Percentiles rank a stretch among this genome's conserved stretches.
These are phyloP conservation scores for Thripadectes ignobilis DNA, from an alignment of 2,797 vertebrate genomes.

Conservation along the genomic window DNA sequence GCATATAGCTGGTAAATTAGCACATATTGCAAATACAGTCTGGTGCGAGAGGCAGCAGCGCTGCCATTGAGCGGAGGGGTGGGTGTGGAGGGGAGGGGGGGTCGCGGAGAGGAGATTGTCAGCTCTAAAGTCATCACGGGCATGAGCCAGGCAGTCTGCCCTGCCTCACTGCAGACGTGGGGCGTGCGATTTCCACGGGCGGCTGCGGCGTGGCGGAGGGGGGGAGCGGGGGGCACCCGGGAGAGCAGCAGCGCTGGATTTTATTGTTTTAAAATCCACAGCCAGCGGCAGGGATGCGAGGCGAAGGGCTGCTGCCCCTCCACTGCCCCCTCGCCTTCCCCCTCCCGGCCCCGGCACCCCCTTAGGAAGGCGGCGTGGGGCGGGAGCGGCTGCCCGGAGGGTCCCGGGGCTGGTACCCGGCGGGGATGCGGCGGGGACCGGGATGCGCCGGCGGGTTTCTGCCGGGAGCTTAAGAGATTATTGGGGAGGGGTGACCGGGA, in stretches of 20 bases:
- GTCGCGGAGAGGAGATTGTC: slow-evolving; percentile 35
- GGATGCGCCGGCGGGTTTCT: background rate
- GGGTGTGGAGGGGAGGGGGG: background rate
- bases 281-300: background rate
- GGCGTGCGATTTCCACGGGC: slow-evolving; percentile 59
- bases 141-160: slow-evolving; percentile 28
- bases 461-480: slow-evolving; percentile 47
- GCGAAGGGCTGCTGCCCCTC: background rate
- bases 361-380: background rate
- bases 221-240: background rate
- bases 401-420: background rate
- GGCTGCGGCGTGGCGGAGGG: slow-evolving; percentile 14
- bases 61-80: slow-evolving; percentile 35
- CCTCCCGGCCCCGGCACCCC: background rate
- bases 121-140: slow-evolving; percentile 49
- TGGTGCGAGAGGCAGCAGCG: background rate
- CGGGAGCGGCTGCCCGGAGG: slow-evolving; percentile 32
- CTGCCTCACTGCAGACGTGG: slow-evolving; percentile 49
- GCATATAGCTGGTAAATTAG: slow-evolving; percentile 68
- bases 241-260: background rate
- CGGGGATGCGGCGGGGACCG: background rate
- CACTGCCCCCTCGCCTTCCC: background rate
- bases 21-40: slow-evolving; percentile 60
- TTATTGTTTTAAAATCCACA: slow-evolving; percentile 35
- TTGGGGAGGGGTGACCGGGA: background rate